Evolutionary conservation across 2,888 invertebrate species (phyloP).

Genomic region (Helleia helle): DNA sequence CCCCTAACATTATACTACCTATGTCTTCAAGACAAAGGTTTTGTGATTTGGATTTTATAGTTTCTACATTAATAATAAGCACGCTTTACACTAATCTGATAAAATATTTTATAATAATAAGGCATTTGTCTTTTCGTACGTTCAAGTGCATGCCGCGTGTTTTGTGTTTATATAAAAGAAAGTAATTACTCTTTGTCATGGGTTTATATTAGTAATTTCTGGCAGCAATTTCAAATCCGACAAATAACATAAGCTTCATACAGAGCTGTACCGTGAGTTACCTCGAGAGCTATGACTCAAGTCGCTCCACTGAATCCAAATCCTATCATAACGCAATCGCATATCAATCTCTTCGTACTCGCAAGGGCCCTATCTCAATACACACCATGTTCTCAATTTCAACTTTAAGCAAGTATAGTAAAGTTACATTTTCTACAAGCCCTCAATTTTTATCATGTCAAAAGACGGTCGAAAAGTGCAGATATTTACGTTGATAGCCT

Average conservation of each 20-base stretch:
- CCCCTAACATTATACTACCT: too few species aligned
- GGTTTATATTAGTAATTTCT: slow-evolving; percentile 7
- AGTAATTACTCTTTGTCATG: too few species aligned
- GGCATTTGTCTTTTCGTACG: too few species aligned
- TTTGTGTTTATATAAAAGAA: too few species aligned
- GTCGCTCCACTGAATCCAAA: slow-evolving; percentile 60
- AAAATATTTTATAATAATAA: too few species aligned
- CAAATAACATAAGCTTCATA: slow-evolving; percentile 48
- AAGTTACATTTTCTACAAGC: slow-evolving; percentile 9
- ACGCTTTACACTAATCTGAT: too few species aligned
- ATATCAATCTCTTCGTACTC: slow-evolving; percentile 34
- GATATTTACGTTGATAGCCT: slow-evolving; percentile 71
- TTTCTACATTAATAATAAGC: too few species aligned
- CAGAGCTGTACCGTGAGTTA: slow-evolving; percentile 29
- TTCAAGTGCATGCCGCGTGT: too few species aligned
- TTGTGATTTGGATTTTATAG: too few species aligned
- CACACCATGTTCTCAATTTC: neutral
- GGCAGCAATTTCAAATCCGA: slow-evolving; percentile 22
- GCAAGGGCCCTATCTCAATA: neutral
- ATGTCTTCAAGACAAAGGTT: too few species aligned
- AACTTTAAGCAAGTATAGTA: neutral
- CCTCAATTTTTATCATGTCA: slow-evolving; percentile 30
- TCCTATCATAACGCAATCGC: slow-evolving; percentile 72
- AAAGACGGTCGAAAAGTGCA: slow-evolving; percentile 41
- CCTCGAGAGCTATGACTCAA: slow-evolving; percentile 29